Base-by-base conservation (phyloP, 30 jellyfish, hydroid and myxozoan species). In the Aurelia sp. region DNA sequence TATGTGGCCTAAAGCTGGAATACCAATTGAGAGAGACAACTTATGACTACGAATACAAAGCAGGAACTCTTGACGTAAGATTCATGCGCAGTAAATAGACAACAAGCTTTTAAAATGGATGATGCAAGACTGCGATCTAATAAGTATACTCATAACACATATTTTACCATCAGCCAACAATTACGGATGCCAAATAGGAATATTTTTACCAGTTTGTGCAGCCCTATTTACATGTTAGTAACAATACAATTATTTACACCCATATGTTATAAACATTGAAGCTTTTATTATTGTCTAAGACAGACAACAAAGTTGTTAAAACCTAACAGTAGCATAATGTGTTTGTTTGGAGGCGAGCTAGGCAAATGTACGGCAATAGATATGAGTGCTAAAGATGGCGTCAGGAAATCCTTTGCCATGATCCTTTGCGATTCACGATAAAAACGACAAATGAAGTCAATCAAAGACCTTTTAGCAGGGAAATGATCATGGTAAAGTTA, bases 201-300 rank as follows among this genome's bases (percentile, higher is more conserved):
- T 74, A 74, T 50, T 51, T 19, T 44, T 44, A 53, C 63, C 87
- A 82, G 92, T 70, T 84, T 84, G 86, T 84, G 93, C 93, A 72
- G 74, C 86, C 87, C 93, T 68, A 71, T 84, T 7, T 84, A 84
- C 93, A 84, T 52, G 57, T 68, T 35, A 63, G 41, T 84, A 61
- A 15, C 62, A 71, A 58, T 73, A 73, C 47, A 8, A 27, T 47
- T 84, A 84, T 84, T 55, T 84, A 84, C 93, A 84, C 93, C 93
- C 87, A 13, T 21, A 81, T 70, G 41, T 71, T 60, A 84, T 84
- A 72, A 41, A 81, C 67, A 81, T 33, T 47, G 30, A 44, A 44
- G 55, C 55, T 44, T 35, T 40, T 53, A 48, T 27, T 16, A 11
- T 19, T 40, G 70, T 63, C 73, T 57, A 40, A 60, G 53, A 19